A percentile compares a stretch with the other conserved stretches of the same genome.
phyloP scores from a whole-genome alignment of 2,113 vertebrate genomes.

The Rhabdomys dilectus region DNA sequence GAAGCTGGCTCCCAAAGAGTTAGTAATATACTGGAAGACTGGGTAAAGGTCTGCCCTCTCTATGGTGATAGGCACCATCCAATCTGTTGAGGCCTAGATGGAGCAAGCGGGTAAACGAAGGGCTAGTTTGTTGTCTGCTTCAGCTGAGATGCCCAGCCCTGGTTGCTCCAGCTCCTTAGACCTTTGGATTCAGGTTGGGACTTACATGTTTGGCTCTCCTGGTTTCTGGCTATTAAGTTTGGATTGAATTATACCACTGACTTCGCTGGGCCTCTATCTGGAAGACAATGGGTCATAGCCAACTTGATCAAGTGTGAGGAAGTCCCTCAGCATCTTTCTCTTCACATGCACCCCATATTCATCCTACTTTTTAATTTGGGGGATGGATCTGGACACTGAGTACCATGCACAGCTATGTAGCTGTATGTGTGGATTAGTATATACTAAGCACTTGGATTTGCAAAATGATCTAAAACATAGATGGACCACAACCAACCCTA shows the following conservation, averaged over 20 bases:
- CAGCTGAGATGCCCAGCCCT: background rate
- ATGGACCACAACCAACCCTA: background rate
- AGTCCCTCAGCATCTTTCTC: background rate
- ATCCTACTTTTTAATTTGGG: background rate
- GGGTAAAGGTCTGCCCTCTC: background rate
- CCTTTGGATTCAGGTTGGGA: background rate
- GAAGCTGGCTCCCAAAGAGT: too few species aligned
- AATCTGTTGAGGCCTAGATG: background rate
- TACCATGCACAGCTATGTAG: background rate
- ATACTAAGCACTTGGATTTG: background rate
- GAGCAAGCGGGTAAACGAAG: background rate
- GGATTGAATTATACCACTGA: background rate
- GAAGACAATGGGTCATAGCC: background rate
- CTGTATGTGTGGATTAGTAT: rapidly evolving
- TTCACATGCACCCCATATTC: background rate
- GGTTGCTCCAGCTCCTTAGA: background rate
- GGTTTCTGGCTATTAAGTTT: background rate
- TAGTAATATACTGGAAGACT: background rate
- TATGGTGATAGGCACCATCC: background rate
- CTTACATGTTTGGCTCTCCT: too few species aligned
- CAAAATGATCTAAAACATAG: background rate
- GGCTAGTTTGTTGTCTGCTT: background rate
- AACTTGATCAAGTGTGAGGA: background rate
- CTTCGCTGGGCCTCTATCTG: background rate
- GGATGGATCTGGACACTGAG: background rate